Evolutionary conservation across 2,113 vertebrate species (phyloP), one percentile per base, ranked within the genome.

Genomic region (Ciconia boyciana): DNA sequence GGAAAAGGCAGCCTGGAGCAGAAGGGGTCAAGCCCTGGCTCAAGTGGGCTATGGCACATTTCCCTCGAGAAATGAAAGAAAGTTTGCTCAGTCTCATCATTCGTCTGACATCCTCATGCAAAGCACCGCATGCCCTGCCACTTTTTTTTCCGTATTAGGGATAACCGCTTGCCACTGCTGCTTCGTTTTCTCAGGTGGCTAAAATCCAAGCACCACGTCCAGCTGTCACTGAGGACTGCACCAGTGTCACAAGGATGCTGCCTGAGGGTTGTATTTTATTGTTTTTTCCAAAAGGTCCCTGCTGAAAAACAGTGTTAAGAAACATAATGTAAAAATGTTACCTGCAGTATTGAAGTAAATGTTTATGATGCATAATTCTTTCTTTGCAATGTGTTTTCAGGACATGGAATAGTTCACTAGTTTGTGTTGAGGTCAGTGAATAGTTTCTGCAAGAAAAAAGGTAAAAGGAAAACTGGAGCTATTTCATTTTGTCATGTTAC

Each of bases 371-470:
- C 3, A 10, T 49, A 41, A 77, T 74, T 65, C 14, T 7, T 49
- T 75, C 60, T 80, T 83, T 39, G 24, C 19, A 26, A 39, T 26
- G 7, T 0, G 1, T 41, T 86, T 94, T 65, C 0, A 0, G 49
- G 34, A 46, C 22, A 28, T 25, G 36, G 49, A 93, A 36, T 24
- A 43, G 19, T 46, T 83, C 20, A 32, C 15, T 70, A 28, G 8
- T 54, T 81, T 83, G 25, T 75, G 52, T 51, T 66, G 39, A 83
- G 61, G n/a, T 85, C 43, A 76, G 16, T 39, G 16, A 91, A 78
- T 5, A 32, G 29, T 70, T 86, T 81, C 68, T 83, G 24, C 25
- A 66, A 83, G 54, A 65, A 70, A 44, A 83, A 80, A 49, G 3
- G 32, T 54, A 34, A 76, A 39, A 80, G 31, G 3, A 77, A 74